These are phyloP conservation scores for Eilema griseolum DNA, from an alignment of 2,888 invertebrate genomes.

Conservation along the genomic window DNA sequence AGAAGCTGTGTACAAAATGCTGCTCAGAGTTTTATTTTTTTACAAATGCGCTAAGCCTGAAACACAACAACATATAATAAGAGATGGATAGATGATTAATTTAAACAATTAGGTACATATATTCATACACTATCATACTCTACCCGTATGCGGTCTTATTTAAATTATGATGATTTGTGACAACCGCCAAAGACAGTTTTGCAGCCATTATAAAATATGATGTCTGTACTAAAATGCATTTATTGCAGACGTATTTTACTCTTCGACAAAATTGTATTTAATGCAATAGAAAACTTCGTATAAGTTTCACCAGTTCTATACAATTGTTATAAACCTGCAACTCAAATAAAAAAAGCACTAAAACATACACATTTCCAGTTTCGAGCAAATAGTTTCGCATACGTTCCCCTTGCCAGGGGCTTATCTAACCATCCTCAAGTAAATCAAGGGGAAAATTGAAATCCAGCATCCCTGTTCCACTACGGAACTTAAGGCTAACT, in stretches of 20 bases:
- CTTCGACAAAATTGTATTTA: background rate
- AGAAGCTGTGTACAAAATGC: conserved; percentile 15
- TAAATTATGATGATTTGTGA: conserved; percentile 5
- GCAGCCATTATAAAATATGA: conserved; percentile 16
- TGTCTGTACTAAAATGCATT: conserved; percentile 12
- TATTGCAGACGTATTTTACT: background rate
- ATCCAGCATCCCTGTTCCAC: conserved; percentile 50
- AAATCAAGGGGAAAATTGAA: conserved; percentile 84
- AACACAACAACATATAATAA: background rate
- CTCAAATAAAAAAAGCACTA: background rate
- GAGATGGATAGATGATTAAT: background rate
- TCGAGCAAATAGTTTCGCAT: conserved; percentile 43
- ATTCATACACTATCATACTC: background rate
- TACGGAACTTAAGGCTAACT: conserved; percentile 67
- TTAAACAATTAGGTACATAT: background rate
- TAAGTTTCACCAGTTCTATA: background rate
- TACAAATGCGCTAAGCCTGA: background rate
- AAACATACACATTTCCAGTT: conserved; percentile 16
- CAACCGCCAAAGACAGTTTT: conserved; percentile 5
- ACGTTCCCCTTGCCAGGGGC: conserved; percentile 39
- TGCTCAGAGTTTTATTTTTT: background rate
- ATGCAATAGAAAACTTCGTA: background rate
- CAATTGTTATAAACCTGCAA: background rate
- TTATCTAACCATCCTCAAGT: conserved; percentile 73
- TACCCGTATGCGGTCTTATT: background rate